Base-by-base conservation (phyloP, 23 tunicate genomes). In the Corella eumyota region DNA sequence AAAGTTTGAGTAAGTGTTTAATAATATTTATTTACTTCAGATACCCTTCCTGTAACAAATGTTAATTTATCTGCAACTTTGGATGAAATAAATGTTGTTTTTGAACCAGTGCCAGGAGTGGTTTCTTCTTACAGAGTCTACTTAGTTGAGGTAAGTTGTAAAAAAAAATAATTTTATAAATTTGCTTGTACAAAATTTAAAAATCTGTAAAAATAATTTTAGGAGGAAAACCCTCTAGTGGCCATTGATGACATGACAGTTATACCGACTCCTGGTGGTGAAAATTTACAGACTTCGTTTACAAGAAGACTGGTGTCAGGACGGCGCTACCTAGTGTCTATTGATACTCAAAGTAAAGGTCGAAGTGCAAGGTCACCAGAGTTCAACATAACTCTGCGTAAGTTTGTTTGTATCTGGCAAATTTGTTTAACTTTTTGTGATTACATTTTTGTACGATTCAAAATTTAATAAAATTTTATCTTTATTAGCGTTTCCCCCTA, bases 111-210 rank as follows among this genome's bases (percentile, higher is more conserved):
- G 7, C 55, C 35, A 48, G 68, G 68, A 25, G 36, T 58, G 6
- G 84, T 68, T 5, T 15, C 15, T 6, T 74, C 54, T 4, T 74
- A 74, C 35, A 52, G 54, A 34, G 64, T 74, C 2, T 50, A 17
- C 17, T 37, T 74, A 28, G 64, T 22, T 9, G 22, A 25, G 35
- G 77, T 71, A 46, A 70, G 75, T 53, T 7, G 15, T 40, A 9
- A 40, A 9, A 40, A 53, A 15, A 11, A 6, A 13, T 53, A 53
- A 53, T n/a, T 22, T 53, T 19, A 13, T 19, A 13, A 53, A 53
- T 19, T 6, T 7, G 13, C 23, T 15, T 19, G 22, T 53, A 6
- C 22, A 44, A 44, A 11, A 44, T 40, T 11, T 40, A 40, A 40
- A 40, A 9, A 40, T 11, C 48, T 40, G 48, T 40, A 40, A 40